phyloP scores from a whole-genome alignment of 2,797 vertebrate genomes.

The Melanitta fusca region DNA sequence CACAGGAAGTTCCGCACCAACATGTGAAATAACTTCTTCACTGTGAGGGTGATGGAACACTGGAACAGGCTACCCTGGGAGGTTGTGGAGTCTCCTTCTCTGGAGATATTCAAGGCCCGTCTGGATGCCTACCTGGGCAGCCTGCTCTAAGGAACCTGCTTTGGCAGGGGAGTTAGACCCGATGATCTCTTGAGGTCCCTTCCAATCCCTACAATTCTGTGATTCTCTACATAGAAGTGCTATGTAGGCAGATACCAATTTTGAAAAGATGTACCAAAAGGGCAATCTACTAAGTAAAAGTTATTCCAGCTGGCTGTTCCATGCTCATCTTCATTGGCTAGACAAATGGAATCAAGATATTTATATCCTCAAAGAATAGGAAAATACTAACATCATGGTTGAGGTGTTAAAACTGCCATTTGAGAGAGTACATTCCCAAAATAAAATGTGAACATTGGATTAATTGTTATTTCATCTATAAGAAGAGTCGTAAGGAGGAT shows the following conservation, averaged over 20 bases:
- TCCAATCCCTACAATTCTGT: no score
- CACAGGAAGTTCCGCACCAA: no score
- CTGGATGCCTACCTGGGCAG: no score
- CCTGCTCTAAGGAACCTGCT: no score
- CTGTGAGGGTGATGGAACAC: no score
- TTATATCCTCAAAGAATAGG: neutral
- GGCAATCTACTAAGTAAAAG: neutral
- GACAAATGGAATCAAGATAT: constrained; percentile 9
- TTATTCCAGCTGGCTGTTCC: neutral
- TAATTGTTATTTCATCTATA: neutral
- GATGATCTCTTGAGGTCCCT: no score
- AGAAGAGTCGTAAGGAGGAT: no score
- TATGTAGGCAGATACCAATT: neutral
- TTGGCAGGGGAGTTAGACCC: no score
- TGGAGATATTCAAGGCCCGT: no score
- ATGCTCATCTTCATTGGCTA: neutral
- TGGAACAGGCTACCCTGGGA: no score
- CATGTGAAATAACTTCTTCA: no score
- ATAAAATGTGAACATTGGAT: neutral
- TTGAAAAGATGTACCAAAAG: neutral
- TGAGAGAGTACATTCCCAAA: neutral
- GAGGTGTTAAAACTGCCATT: neutral
- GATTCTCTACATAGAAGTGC: neutral
- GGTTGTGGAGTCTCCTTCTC: no score
- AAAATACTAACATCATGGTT: neutral